Base-by-base conservation (phyloP, 2,888 invertebrate species). In the Caenorhabditis becei region DNA sequence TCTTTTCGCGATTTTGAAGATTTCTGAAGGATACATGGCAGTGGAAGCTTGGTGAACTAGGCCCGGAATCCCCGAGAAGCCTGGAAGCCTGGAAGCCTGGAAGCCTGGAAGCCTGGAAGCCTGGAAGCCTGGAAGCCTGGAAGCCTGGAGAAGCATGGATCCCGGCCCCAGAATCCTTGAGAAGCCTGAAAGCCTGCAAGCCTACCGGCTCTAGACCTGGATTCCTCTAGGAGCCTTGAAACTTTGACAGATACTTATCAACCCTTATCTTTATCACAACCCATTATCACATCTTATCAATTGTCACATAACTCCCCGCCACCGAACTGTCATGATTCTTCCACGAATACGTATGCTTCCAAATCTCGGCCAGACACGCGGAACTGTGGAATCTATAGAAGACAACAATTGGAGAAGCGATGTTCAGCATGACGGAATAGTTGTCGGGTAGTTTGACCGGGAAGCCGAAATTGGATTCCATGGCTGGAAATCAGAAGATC, bases 311-410 rank as follows among this genome's bases (percentile, higher is more conserved):
- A 32, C 32, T 32, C 8, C 16, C 18, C n/a, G n/a, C n/a, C 47
- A 18, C 18, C 3, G 20, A 47, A 1, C 49, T 51, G 16, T 72
- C 62, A 26, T 69, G 56, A 26, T 66, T 49, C 53, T 84, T 84
- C n/a, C 62, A 72, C 1, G 77, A 71, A 44, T 84, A 86, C n/a
- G 83, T 80, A 58, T 83, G 81, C 51, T 86, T 84, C 86, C 86
- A 86, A 24, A 86, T 81, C 58, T 86, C 86, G 14, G 86, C 86
- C 28, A 86, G 56, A 56, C 86, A 86, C 1, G 82, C 86, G 18
- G 84, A 84, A 58, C 82, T 83, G 53, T 86, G 86, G 53, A 86
- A 86, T 54, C 85, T 70, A 59, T 37, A 69, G 56, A 62, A 65
- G 47, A 69, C 67, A 23, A 69, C 67, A 11, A 69, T 69, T 4